Base-by-base conservation (phyloP, 2,888 invertebrate species). In the Arenicola marina region DNA sequence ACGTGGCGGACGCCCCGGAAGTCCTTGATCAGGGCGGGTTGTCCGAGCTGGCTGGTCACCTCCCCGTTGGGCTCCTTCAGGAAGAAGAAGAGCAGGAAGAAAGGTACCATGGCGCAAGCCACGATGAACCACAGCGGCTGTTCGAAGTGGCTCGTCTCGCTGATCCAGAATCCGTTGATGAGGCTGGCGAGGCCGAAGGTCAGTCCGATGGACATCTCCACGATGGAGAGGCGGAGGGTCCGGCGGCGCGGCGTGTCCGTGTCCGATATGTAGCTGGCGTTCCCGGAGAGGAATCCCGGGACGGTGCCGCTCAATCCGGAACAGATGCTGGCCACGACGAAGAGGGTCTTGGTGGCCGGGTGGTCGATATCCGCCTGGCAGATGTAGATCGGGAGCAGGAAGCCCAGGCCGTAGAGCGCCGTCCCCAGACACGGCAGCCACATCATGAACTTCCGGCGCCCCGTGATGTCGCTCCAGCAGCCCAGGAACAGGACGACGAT, bases 351-450 rank as follows among this genome's bases (percentile, higher is more conserved):
- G 3, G 65, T 65, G 38, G 58, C 60, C 7, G 62, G 34, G 57
- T 53, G 68, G 63, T 63, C 67, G 45, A 67, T 61, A 31, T 61
- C 62, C 1, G 64, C 70, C 11, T 28, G 44, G 29, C 54, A 55
- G 46, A 68, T 54, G 58, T 71, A 71, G 45, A 72, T 53, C 31
- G 72, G 67, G 4, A 72, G 46, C 26, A 72, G 56, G 57, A 71
- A 71, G 15, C 67, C 76, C 21, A 81, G 65, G 3, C 75, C 76
- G 64, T 79, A 79, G 11, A 78, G 28, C 4, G 76, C 70, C 56
- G 75, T 77, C 31, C 82, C 82, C 1, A 80, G 63, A 4, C 78
- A 73, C 4, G 82, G 82, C 51, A 82, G 60, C 79, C 80, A 80
- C 59, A 82, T 68, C 56, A 82, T 70, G 51, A 82, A 79, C 59